A percentile compares a stretch with the other conserved stretches of the same genome.
Evolutionary conservation across 2,888 invertebrate genomes (phyloP).

Genomic region (Calameuta filiformis): DNA sequence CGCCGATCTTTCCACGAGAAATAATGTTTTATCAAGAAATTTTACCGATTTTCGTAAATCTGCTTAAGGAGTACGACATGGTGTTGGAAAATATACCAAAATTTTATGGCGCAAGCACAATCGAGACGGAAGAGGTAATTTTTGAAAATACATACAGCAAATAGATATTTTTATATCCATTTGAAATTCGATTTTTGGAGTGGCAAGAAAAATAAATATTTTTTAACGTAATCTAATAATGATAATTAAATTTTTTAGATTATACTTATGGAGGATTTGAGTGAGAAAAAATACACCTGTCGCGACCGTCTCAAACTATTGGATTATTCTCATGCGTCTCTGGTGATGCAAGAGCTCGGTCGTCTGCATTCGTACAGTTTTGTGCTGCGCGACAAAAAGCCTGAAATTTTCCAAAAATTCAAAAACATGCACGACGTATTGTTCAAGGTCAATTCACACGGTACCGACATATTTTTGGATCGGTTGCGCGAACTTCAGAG

Average conservation of each 20-base stretch:
- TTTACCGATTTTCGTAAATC: constrained; percentile 24
- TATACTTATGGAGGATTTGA: constrained; percentile 35
- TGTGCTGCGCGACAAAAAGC: constrained; percentile 28
- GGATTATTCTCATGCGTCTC: constrained; percentile 32
- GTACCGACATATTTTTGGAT: no score
- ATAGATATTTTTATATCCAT: no score
- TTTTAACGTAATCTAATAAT: not conserved
- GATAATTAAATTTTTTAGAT: constrained; percentile 22
- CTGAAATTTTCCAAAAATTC: constrained; percentile 29
- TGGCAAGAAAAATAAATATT: not conserved
- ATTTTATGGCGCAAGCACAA: constrained; percentile 15
- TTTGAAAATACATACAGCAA: not conserved
- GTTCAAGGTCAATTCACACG: no score
- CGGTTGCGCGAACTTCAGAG: no score
- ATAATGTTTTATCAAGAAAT: constrained; percentile 28
- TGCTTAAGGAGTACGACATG: constrained; percentile 5
- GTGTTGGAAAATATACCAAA: constrained; percentile 17
- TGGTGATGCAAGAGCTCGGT: constrained; percentile 29
- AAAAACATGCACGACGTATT: constrained; percentile 23
- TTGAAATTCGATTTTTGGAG: not conserved
- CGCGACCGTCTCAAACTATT: constrained; percentile 19
- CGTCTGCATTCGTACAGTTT: constrained; percentile 39
- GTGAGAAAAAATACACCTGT: constrained; percentile 25
- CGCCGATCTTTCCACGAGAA: constrained; percentile 31
- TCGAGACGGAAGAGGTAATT: constrained; percentile 28